These are phyloP conservation scores for Edolisoma coerulescens DNA, from an alignment of 2,113 vertebrate species.

Conservation along the genomic window DNA sequence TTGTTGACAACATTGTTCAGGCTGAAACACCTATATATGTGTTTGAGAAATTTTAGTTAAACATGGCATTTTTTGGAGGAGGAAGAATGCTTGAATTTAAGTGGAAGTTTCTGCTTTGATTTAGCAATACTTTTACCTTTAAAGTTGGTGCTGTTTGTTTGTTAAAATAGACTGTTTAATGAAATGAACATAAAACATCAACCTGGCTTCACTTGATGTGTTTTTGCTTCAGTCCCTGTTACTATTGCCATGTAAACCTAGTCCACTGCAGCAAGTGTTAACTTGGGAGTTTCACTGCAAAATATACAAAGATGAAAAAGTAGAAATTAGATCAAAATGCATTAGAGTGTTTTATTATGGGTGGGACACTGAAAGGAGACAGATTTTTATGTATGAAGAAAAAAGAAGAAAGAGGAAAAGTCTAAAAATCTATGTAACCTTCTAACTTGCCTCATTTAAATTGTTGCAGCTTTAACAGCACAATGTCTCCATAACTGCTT, in stretches of 20 bases:
- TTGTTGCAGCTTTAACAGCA: conserved; percentile 49
- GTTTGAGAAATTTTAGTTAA: not conserved
- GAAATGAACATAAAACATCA: not conserved
- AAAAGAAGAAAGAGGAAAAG: not conserved
- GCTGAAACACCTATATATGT: not conserved
- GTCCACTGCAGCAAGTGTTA: not conserved
- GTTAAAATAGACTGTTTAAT: not conserved
- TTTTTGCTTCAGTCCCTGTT: not conserved
- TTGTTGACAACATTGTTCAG: not conserved
- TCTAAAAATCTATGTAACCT: conserved; percentile 27
- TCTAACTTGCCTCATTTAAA: conserved; percentile 29
- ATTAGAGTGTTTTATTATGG: not conserved
- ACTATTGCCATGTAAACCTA: not conserved
- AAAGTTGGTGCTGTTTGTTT: not conserved
- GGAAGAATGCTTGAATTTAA: not conserved
- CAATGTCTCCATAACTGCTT: conserved; percentile 53
- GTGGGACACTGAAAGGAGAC: not conserved
- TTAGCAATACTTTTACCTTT: not conserved
- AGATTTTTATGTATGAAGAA: not conserved
- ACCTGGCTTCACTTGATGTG: not conserved
- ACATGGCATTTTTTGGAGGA: not conserved
- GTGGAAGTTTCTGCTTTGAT: not conserved
- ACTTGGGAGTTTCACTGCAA: not conserved
- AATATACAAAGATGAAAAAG: not conserved
- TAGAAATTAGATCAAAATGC: not conserved